phyloP scores from a whole-genome alignment of 1,140 invertebrate genomes.

The Nasonia giraulti region DNA sequence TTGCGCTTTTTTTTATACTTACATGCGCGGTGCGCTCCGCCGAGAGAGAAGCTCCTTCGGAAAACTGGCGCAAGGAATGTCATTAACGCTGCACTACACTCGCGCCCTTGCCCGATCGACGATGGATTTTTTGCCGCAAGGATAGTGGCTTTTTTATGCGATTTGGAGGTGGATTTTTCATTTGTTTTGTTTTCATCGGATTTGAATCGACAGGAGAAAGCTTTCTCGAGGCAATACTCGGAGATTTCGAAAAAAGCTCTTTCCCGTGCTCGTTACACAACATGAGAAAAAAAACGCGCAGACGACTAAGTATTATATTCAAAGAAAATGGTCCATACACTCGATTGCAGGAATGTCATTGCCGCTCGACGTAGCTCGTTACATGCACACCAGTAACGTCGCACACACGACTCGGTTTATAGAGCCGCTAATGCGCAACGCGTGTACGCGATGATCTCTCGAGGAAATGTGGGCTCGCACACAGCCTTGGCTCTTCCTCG shows the following conservation, averaged over 20 bases:
- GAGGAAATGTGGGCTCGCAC: constrained; percentile 38
- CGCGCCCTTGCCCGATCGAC: constrained; percentile 34
- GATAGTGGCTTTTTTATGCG: not conserved
- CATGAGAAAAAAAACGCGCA: not conserved
- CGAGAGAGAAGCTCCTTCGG: constrained; percentile 14
- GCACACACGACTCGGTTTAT: not conserved
- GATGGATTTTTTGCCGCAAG: constrained; percentile 25
- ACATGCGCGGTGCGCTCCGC: too few relatives aligned
- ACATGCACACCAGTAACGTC: not conserved
- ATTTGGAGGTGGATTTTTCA: not conserved
- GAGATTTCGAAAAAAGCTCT: too few relatives aligned
- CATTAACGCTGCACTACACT: constrained; percentile 35
- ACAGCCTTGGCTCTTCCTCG: constrained; percentile 33
- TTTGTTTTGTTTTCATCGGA: too few relatives aligned
- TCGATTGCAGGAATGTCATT: constrained; percentile 32
- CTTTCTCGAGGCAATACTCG: too few relatives aligned
- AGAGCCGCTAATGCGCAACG: not conserved
- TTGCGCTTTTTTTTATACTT: not conserved
- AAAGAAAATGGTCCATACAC: not conserved
- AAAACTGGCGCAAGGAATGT: constrained; percentile 54
- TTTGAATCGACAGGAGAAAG: too few relatives aligned
- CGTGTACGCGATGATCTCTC: constrained; percentile 29
- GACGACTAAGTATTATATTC: not conserved
- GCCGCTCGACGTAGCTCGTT: constrained; percentile 1
- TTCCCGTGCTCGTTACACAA: too few relatives aligned